Percentiles rank a stretch among this genome's conserved stretches.
Conservation (phyloP, 1,140 invertebrate genomes). For the Drosophila melanogaster region Release_6_plus_ISO1_MT NC_004354.4:16512001-16512500, state of each 20-base stretch:
- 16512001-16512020: conserved; percentile 15
- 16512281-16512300: conserved; percentile 13
- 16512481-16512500: conserved; percentile 22
- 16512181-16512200: not conserved
- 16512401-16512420: not conserved
- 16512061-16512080: conserved; percentile 2
- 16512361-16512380: conserved; percentile 26
- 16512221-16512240: conserved; percentile 11
- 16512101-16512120: conserved; percentile 29
- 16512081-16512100: conserved; percentile 8
- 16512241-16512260: conserved; percentile 8
- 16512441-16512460: conserved; percentile 41
- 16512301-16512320: conserved; percentile 19
- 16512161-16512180: conserved; percentile 8
- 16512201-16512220: conserved; percentile 22
- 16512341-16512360: conserved; percentile 21
- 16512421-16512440: conserved; percentile 28
- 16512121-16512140: not conserved
- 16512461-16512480: conserved; percentile 29
- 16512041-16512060: conserved; percentile 32
- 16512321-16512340: conserved; percentile 8
- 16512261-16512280: not conserved
- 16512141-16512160: conserved; percentile 1
- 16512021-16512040: conserved; percentile 31
- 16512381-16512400: conserved; percentile 14